phyloP scores from a whole-genome alignment of 2,888 invertebrate species.

The Trachelus iudaicus region DNA sequence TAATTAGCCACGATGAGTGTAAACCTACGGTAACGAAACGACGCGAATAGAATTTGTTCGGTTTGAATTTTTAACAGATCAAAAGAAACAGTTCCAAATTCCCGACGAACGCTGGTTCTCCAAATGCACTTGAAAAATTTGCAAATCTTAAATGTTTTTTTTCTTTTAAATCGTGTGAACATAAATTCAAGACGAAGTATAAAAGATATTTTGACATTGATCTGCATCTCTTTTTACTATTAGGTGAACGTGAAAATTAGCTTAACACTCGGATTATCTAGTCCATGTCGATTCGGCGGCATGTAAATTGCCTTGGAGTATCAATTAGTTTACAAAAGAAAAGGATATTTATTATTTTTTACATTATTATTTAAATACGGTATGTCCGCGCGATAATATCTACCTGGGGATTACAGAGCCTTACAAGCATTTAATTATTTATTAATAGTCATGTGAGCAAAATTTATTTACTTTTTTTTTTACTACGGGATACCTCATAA shows the following conservation, averaged over 20 bases:
- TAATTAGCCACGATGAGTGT: background rate
- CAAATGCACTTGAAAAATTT: too few relatives aligned
- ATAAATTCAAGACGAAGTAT: background rate
- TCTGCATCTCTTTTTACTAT: background rate
- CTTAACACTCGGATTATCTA: background rate
- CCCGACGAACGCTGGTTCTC: too few relatives aligned
- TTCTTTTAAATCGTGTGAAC: background rate
- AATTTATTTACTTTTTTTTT: slow-evolving; percentile 2
- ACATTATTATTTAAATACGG: background rate
- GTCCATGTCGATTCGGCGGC: background rate
- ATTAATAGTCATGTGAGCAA: background rate
- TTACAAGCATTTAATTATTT: background rate
- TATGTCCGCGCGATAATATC: background rate
- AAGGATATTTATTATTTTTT: background rate
- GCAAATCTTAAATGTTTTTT: too few relatives aligned
- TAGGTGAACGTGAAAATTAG: background rate
- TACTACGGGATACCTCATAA: slow-evolving; percentile 10
- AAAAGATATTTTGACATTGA: background rate
- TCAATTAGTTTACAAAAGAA: background rate
- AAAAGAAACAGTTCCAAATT: background rate
- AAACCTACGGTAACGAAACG: background rate
- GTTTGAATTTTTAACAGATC: background rate
- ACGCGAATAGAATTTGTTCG: background rate
- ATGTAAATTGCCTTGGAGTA: background rate
- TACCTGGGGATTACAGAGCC: background rate